Percentiles rank a stretch among this genome's conserved stretches.
phyloP scores from a whole-genome alignment of 2,888 invertebrate species.

The Ptychoptera albimana region DNA sequence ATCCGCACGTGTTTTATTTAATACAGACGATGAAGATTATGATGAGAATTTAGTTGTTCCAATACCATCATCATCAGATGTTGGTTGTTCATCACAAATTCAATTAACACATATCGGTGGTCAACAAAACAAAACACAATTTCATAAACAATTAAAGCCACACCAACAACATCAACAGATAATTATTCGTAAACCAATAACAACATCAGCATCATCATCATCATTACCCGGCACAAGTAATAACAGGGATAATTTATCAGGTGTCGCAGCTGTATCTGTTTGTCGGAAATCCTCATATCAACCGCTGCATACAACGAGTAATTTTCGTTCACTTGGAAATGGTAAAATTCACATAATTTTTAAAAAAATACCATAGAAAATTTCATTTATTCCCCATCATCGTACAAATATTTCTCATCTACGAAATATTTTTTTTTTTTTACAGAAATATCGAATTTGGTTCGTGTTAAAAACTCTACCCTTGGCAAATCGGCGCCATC shows the following conservation, averaged over 20 bases:
- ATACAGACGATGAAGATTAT: too few relatives aligned
- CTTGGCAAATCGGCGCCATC: constrained; percentile 92
- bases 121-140: constrained; percentile 15
- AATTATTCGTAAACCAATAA: neutral
- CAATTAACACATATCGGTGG: too few relatives aligned
- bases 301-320: constrained; percentile 19
- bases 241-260: too few relatives aligned
- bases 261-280: too few relatives aligned
- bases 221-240: too few relatives aligned
- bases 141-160: constrained; percentile 9
- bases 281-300: constrained; percentile 27
- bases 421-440: too few relatives aligned
- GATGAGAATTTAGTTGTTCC: too few relatives aligned
- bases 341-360: too few relatives aligned
- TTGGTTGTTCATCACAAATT: too few relatives aligned
- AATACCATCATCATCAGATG: too few relatives aligned
- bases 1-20: too few relatives aligned
- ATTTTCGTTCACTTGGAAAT: constrained; percentile 22
- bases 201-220: neutral
- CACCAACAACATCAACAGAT: constrained; percentile 11
- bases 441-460: constrained; percentile 47
- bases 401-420: neutral
- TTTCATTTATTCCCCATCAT: neutral
- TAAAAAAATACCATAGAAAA: neutral
- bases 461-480: constrained; percentile 74